Base-by-base conservation (phyloP, 30 jellyfish, hydroid and myxozoan genomes). In the Cassiopea xamachana region DNA sequence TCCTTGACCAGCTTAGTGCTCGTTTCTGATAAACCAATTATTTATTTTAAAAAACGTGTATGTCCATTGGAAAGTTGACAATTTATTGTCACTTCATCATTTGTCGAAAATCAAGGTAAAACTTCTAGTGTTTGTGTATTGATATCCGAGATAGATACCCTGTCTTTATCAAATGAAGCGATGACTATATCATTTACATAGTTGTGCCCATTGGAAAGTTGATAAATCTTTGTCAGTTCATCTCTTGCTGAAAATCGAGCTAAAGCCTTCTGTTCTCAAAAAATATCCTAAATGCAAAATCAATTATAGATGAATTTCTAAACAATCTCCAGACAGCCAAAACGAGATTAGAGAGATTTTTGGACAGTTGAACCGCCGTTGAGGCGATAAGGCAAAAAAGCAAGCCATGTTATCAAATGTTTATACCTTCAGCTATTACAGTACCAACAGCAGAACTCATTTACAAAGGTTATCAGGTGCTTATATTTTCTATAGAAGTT, bases 301-400 rank as follows among this genome's bases (percentile, higher is more conserved):
- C 14, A 71, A 71, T 71, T 71, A 19, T 19, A 71, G 18, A 7
- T 71, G 55, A 16, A 71, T n/a, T 19, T 71, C n/a, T 19, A 19
- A 43, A 71, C 80, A 71, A 71, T 71, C 80, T 71, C 19, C n/a
- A 71, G 80, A 71, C 80, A n/a, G 80, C 14, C 80, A 16, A 9
- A 71, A 71, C 19, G 39, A n/a, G 80, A 71, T 71, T 71, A 71
- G 55, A 17, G 80, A 43, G 55, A 71, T 1, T 71, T 71, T 71
- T 2, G 50, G 80, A 50, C 80, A 43, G 59, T 19, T 39, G 4
- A 43, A 71, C 80, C 47, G 55, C 80, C 19, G 55, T 71, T 71
- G 80, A n/a, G 80, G 19, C n/a, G 80, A 71, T 71, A 71, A 71
- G 80, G 80, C 19, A 44, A 1, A 19, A 71, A 71, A 71, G 80